Percentiles rank a stretch among this genome's conserved stretches.
phyloP scores from a whole-genome alignment of 2,797 vertebrate species.

The Muraenolepis orangiensis region DNA sequence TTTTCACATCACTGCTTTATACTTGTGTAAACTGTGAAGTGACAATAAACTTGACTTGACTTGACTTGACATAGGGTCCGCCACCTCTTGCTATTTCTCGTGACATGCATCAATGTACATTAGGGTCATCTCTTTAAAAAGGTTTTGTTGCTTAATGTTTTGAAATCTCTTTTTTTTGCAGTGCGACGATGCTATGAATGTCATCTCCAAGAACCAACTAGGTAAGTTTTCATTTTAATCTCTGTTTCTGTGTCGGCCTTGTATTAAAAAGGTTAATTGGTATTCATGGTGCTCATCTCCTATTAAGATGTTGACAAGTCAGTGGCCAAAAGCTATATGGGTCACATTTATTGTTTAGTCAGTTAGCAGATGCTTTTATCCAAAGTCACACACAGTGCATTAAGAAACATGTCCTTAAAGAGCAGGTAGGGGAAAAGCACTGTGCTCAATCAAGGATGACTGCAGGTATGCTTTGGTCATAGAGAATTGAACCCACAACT shows the following conservation, averaged over 20 bases:
- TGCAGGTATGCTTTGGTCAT: not conserved
- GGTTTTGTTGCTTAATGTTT: constrained; percentile 36
- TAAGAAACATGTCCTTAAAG: not conserved
- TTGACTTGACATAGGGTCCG: too few relatives aligned
- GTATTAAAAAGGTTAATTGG: constrained; percentile 7
- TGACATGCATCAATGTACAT: constrained; percentile 28
- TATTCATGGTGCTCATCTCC: not conserved
- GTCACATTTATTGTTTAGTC: not conserved
- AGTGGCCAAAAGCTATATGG: not conserved
- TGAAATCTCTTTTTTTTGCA: constrained; percentile 57
- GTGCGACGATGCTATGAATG: constrained; percentile 59
- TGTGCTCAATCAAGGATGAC: not conserved
- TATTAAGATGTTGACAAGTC: not conserved
- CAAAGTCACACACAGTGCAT: not conserved
- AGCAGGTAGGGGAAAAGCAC: not conserved
- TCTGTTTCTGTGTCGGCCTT: not conserved
- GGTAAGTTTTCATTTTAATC: constrained; percentile 57
- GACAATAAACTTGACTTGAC: too few relatives aligned
- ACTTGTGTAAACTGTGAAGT: too few relatives aligned
- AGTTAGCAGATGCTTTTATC: not conserved
- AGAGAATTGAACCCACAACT: not conserved
- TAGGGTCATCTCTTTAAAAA: not conserved
- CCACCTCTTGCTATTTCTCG: constrained; percentile 54
- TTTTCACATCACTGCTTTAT: too few relatives aligned
- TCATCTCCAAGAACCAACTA: constrained; percentile 62